Evolutionary conservation across 2,888 invertebrate species (phyloP).

Genomic region (Lithophane ornitopus): DNA sequence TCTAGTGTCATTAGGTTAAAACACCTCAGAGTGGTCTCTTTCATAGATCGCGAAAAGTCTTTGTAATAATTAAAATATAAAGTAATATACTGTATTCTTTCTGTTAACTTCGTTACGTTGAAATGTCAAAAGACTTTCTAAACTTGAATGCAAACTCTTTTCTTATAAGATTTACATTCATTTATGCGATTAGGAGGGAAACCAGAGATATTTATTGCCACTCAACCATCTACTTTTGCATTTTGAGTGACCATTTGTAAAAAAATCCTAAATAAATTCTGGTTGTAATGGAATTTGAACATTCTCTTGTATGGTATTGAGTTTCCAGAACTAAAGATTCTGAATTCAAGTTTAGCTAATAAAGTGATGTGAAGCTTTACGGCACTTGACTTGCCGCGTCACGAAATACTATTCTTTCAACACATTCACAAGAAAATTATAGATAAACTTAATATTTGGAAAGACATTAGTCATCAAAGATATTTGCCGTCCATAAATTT

Average conservation of each 20-base stretch:
- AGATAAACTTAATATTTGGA: conserved; percentile 51
- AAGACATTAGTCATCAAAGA: conserved; percentile 73
- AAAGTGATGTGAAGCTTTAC: conserved; percentile 19
- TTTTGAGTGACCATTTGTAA: conserved; percentile 2
- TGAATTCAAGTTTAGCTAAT: conserved; percentile 21
- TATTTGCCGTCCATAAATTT: conserved; percentile 88
- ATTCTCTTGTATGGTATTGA: neutral
- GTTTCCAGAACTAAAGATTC: conserved; percentile 16
- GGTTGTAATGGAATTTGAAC: conserved; percentile 10
- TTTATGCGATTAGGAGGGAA: neutral
- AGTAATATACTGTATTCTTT: conserved; percentile 31
- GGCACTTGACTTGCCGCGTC: conserved; percentile 20
- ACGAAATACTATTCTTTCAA: conserved; percentile 65
- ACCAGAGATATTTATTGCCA: neutral
- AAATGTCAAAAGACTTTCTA: conserved; percentile 23
- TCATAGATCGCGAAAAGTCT: conserved; percentile 31
- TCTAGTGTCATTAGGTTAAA: conserved; percentile 45
- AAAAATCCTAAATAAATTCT: conserved; percentile 1
- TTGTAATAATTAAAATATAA: conserved; percentile 27
- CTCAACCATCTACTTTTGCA: neutral
- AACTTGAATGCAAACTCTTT: conserved; percentile 30
- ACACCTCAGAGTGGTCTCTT: conserved; percentile 36
- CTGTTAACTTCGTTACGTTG: conserved; percentile 22
- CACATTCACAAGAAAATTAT: conserved; percentile 59
- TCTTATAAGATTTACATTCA: conserved; percentile 1